Base-by-base conservation (phyloP, 2,888 invertebrate species). In the Amblyteles armatorius region DNA sequence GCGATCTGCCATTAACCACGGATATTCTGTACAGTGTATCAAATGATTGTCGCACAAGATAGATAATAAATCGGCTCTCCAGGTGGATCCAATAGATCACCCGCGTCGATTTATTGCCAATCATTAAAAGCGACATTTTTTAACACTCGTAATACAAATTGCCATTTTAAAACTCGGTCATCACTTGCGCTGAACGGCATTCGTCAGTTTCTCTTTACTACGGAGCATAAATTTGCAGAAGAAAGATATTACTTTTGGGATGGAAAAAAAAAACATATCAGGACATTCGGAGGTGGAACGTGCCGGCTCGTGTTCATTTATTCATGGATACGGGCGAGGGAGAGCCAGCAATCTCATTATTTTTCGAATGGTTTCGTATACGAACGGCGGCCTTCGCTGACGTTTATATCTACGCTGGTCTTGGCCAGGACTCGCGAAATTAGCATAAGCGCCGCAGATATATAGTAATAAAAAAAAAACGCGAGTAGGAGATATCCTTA, bases 381-480 rank as follows among this genome's bases (percentile, higher is more conserved):
- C 71, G 48, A 40, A 19, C 73, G 50, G 76, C 80, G 77, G 77
- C 80, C 72, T 84, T 84, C 65, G 72, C 60, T 29, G 55, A 67
- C 44, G 16, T 36, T 7, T 57, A 16, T n/a, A 52, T 72, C n/a
- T 33, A 33, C 19, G 7, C 3, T 11, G 33, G 36, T 50, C 16
- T 11, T 48, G 69, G 48, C 26, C 72, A 33, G 36, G 33, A 50
- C 77, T 84, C 40, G 33, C 13, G 19, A 77, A 73, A 84, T 84
- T 84, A 84, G 72, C 84, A 84, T 84, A 84, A 84, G 65, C 48
- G 67, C 71, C 33, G 16, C 55, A 48, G 52, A 52, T 44, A 71
- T 69, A 67, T 26, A 48, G 57, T 48, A 19, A 69, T 71, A 76
- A 50, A 60, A 74, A 52, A 36, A 52, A 36, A 67, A 16, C 16